Base-by-base conservation (phyloP, 2,888 invertebrate species). In the Drosophila incognita region DNA sequence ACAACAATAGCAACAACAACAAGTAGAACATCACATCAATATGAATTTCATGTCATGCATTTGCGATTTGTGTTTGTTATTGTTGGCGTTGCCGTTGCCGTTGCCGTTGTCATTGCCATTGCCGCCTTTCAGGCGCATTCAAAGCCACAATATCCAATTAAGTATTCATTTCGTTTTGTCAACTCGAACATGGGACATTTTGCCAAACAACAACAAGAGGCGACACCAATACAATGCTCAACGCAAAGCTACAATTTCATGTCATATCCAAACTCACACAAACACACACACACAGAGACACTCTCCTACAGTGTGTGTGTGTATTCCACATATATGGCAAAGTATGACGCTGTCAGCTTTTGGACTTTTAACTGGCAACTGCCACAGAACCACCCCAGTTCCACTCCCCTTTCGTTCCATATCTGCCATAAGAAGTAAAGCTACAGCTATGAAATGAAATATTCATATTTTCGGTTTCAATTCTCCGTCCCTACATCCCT, bases 111-210 rank as follows among this genome's bases (percentile, higher is more conserved):
- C 27, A 27, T 4, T 27, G 27, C 27, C 27, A 8, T 63, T 70
- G 83, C 71, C 81, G 59, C 49, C 81, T 66, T 87, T 84, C 72
- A 59, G 75, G 82, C 73, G 76, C 81, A 84, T 54, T 51, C 75
- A 63, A 74, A 87, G 83, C 85, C 86, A 67, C 86, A 86, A 83
- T 80, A 69, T 83, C 74, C 88, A 86, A 86, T 86, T 86, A 83
- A 76, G 78, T 82, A 86, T 86, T 86, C 88, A 88, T 86, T 88
- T 83, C 71, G 82, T 80, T 86, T 74, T 88, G 88, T 78, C 82
- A 80, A 82, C 85, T 83, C 64, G 67, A 67, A 72, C 84, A 70
- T 61, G 72, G 68, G 63, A 42, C 63, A 42, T 62, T 49, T 67
- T 73, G 57, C 57, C 71, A 48, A 42, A 29, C 40, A 48, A n/a